A percentile compares a stretch with the other conserved stretches of the same genome.
phyloP scores from a whole-genome alignment of 2,113 vertebrate species.

The Malurus melanocephalus region DNA sequence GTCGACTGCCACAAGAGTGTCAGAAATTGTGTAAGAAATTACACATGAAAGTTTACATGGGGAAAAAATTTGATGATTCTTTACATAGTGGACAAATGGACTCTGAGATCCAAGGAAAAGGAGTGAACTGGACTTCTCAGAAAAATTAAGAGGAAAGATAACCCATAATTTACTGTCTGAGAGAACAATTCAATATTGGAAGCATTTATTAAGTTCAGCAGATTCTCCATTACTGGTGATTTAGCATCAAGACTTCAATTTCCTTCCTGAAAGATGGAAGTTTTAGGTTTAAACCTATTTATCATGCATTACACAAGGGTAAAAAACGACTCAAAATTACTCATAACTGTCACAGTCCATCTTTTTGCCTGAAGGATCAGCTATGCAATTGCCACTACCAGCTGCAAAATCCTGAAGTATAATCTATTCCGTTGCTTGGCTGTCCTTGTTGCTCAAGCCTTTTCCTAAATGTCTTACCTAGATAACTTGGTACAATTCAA shows the following conservation, averaged over 20 bases:
- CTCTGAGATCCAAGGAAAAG: not conserved
- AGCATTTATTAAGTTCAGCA: not conserved
- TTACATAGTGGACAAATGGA: not conserved
- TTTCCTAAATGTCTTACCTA: not conserved
- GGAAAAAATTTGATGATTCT: not conserved
- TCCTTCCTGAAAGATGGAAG: not conserved
- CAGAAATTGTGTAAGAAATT: not conserved
- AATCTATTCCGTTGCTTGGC: not conserved
- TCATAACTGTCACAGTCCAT: not conserved
- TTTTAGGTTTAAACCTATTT: not conserved
- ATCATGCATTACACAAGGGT: not conserved
- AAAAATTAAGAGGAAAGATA: not conserved
- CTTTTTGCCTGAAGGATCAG: not conserved
- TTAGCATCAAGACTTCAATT: not conserved
- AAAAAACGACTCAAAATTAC: not conserved
- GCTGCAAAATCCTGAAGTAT: not conserved
- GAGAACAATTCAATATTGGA: not conserved
- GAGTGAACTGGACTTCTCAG: not conserved
- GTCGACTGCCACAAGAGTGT: rapidly evolving
- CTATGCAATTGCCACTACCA: not conserved
- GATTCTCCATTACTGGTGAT: not conserved
- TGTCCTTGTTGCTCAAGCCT: not conserved
- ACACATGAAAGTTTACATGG: not conserved
- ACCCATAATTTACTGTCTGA: not conserved
- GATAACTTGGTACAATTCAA: not conserved